Base-by-base conservation (phyloP, 2,113 vertebrate species). In the Catharus fuscescens region DNA sequence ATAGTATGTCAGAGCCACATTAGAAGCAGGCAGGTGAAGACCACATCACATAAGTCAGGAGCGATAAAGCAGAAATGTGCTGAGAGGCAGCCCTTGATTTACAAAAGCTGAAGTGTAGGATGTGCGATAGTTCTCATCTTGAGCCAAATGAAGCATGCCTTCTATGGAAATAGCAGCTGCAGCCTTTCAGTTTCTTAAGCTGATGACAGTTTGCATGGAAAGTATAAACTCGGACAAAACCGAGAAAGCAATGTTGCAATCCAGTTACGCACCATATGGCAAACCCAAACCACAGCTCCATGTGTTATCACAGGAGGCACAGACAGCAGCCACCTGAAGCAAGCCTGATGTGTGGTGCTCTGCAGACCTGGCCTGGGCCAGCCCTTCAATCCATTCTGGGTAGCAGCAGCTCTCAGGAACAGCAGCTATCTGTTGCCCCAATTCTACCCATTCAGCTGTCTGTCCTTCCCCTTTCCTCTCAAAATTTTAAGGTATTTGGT, bases 381-480 rank as follows among this genome's bases (percentile, higher is more conserved):
- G 6, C 26, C 28, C 14, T 54, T 80, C 42, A 29, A 20, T 2
- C 1, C 0, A 18, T 34, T 23, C 14, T 6, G 23, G 6, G 18
- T 2, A 45, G 45, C 47, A 74, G 54, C 40, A 69, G 14, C 17
- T 79, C 53, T 29, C 78, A 56, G 32, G 25, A 80, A n/a, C 4
- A 32, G 12, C 34, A 77, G 26, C 7, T 48, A 85, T 56, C 48
- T 23, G 0, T 42, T 61, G 31, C 36, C 11, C 18, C 9, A 25
- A 1, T 8, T 61, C 31, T 44, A 26, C 18, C 31, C 9, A 50
- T 6, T 50, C 12, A 28, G 14, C 38, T n/a, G 12, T 36, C 44
- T 40, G n/a, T 36, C 45, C 44, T 86, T 16, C 18, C 38, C 12
- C 8, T 44, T 31, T 36, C 28, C 18, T 61, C 31, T 23, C 44